Percentiles rank a stretch among this genome's conserved stretches.
Evolutionary conservation across 2,888 invertebrate species (phyloP).

Genomic region (Spicauda simplicius): DNA sequence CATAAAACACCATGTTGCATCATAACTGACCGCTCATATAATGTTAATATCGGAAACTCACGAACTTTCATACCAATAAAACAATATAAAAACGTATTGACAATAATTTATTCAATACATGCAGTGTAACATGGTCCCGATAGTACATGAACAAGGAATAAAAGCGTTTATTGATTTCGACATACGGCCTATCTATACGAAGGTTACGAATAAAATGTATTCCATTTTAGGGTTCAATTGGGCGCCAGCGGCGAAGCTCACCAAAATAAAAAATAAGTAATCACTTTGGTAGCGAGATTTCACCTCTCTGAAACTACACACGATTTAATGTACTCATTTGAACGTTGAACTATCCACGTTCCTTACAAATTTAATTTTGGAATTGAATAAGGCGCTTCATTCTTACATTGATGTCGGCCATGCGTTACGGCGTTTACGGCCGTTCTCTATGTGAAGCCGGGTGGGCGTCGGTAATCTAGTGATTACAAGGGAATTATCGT

Average conservation of each 20-base stretch:
- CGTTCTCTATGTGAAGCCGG: constrained; percentile 49
- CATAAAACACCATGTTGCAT: constrained; percentile 60
- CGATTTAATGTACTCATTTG: constrained; percentile 30
- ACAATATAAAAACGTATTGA: constrained; percentile 79
- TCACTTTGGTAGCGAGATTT: constrained; percentile 35
- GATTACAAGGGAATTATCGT: constrained; percentile 75
- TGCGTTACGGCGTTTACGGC: constrained; percentile 16
- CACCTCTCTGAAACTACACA: constrained; percentile 26
- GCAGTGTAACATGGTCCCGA: constrained; percentile 45
- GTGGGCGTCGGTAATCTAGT: constrained; percentile 74
- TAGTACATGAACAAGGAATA: constrained; percentile 34
- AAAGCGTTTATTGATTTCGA: constrained; percentile 44
- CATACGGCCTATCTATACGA: constrained; percentile 31
- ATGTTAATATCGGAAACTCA: constrained; percentile 66
- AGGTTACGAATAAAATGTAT: constrained; percentile 43
- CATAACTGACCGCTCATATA: constrained; percentile 59
- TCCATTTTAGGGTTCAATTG: constrained; percentile 46
- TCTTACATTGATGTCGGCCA: constrained; percentile 10
- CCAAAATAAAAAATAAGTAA: constrained; percentile 35
- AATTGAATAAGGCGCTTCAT: constrained; percentile 29
- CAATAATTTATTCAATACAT: constrained; percentile 76
- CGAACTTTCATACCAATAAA: constrained; percentile 76
- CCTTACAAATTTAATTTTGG: constrained; percentile 32
- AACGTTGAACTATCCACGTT: constrained; percentile 22
- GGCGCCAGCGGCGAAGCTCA: constrained; percentile 32